Percentiles rank a stretch among this genome's conserved stretches.
Evolutionary conservation across 2,797 vertebrate genomes (phyloP).

Genomic region (Scolopax rusticola): DNA sequence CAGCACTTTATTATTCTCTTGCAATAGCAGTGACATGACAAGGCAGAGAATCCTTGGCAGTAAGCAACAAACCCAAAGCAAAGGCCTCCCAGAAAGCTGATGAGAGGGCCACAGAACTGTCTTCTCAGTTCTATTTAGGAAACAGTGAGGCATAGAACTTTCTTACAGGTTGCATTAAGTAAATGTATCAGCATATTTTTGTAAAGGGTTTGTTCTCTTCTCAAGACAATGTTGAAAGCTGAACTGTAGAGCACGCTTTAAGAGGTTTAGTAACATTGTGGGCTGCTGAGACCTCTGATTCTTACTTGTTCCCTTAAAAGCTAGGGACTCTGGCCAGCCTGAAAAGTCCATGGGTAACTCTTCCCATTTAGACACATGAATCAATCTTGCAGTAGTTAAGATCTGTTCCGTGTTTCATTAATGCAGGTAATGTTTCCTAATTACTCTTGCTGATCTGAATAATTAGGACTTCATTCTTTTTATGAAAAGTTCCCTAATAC

Average conservation of each 20-base stretch:
- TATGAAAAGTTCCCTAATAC: not conserved
- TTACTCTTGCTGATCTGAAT: not conserved
- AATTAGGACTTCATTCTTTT: not conserved
- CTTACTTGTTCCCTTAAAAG: not conserved
- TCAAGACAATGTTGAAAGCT: not conserved
- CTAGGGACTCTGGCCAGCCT: not conserved
- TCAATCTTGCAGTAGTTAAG: not conserved
- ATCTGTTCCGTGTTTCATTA: not conserved
- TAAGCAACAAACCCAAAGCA: not conserved
- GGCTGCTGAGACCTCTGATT: not conserved
- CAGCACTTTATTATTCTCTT: not conserved
- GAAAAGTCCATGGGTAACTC: not conserved
- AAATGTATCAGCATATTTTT: not conserved
- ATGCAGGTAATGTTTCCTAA: not conserved
- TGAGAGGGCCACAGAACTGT: not conserved
- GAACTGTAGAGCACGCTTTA: not conserved
- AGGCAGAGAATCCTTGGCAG: not conserved
- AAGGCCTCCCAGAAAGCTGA: not conserved
- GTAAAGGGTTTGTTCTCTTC: not conserved
- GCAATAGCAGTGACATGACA: rapidly evolving
- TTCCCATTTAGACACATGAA: not conserved
- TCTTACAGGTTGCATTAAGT: not conserved
- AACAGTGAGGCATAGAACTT: not conserved
- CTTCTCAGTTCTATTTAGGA: not conserved
- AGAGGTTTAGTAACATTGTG: not conserved